Conservation (phyloP, 2,888 invertebrate species). For the Tryphoninae sp. region DNA sequence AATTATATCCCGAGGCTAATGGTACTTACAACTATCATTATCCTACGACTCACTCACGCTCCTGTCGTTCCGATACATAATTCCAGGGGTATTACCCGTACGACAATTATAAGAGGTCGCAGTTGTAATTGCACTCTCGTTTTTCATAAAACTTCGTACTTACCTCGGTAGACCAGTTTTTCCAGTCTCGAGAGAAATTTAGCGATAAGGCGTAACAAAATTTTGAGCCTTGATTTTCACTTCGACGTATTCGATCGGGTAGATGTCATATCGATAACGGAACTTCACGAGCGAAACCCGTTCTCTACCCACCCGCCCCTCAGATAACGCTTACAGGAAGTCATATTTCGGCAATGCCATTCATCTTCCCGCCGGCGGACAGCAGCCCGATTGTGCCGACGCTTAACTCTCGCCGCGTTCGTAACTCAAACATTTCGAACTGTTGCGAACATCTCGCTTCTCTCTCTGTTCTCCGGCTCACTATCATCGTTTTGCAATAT, state of each 20-base stretch:
- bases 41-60: constrained; percentile 57
- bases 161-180: background rate
- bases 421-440: constrained; percentile 65
- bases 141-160: background rate
- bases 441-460: constrained; percentile 45
- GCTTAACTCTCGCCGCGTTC: constrained; percentile 69
- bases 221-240: constrained; percentile 30
- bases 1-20: constrained; percentile 58
- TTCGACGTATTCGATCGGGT: constrained; percentile 45
- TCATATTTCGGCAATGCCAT: constrained; percentile 74
- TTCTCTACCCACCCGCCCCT: constrained; percentile 12
- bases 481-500: constrained; percentile 56
- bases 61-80: constrained; percentile 41
- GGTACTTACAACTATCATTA: constrained; percentile 53
- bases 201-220: constrained; percentile 5
- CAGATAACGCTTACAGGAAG: constrained; percentile 69
- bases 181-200: background rate
- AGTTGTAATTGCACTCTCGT: background rate
- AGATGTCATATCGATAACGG: constrained; percentile 57
- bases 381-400: constrained; percentile 70
- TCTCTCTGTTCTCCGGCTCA: constrained; percentile 14
- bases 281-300: constrained; percentile 37
- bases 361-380: constrained; percentile 71
- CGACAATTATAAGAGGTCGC: background rate
- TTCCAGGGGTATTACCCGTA: constrained; percentile 11